Evolutionary conservation across 1,140 invertebrate species (phyloP), one percentile per base, ranked within the genome.

Genomic region (fruit fly (Drosophila melanogaster)): DNA sequence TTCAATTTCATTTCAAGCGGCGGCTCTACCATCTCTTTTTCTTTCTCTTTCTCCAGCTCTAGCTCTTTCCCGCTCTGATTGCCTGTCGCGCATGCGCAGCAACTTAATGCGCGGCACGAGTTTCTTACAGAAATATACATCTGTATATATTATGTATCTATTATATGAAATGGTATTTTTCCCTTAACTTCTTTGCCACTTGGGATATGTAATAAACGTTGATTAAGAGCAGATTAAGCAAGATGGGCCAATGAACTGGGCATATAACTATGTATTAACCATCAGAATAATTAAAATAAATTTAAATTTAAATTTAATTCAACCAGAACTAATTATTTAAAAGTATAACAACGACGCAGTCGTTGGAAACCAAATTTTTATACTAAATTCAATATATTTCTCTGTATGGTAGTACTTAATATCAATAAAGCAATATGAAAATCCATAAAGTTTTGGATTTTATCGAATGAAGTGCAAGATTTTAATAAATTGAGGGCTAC

Each of bases 1-100:
- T 85, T 85, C 81, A 86, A 86, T 86, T 85, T 85, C 81, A 86
- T 85, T 85, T 85, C 72, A 85, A 85, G 77, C 64, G 75, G 50
- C 58, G 47, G 49, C 37, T 67, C 54, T 57, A 41, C n/a, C 33
- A 7, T 53, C 55, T 57, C 47, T 62, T 47, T 77, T 49, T 57
- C 46, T 64, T 49, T 77, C 55, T 73, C 24, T 47, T 35, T 44
- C 43, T 49, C 33, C 22, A 14, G 26, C 10, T 5, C 14, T 38
- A 10, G 73, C 60, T 72, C 58, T 56, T 30, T 72, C 38, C 14
- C 5, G 44, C 62, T 14, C 10, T 40, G 37, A 67, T 69, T 71
- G 55, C 41, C 55, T 43, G 60, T 53, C 51, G 79, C 79, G 80
- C 80, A 83, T 83, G 80, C 75, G 75, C 24, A 47, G 72, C 51